Conservation (phyloP, 2,888 invertebrate genomes). For the Xylota segnis region DNA sequence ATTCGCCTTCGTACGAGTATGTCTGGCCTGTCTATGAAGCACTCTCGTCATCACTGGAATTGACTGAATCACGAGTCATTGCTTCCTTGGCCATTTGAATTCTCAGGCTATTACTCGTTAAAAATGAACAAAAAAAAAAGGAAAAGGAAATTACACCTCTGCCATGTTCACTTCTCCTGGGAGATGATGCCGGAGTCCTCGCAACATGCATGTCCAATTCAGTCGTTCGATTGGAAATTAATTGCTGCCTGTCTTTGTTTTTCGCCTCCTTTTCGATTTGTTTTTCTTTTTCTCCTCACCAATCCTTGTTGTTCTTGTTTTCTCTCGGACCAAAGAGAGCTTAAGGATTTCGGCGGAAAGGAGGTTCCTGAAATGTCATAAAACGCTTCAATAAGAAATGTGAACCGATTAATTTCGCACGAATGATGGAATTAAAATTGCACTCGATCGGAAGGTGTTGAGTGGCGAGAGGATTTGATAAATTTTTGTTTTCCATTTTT, state of each 20-base stretch:
- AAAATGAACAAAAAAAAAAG: constrained; percentile 15
- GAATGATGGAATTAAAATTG: constrained; percentile 73
- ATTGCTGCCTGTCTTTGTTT: constrained; percentile 67
- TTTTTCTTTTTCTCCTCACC: constrained; percentile 11
- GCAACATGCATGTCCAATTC: constrained; percentile 52
- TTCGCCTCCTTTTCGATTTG: constrained; percentile 44
- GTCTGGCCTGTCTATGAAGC: constrained; percentile 2
- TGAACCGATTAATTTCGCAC: constrained; percentile 69
- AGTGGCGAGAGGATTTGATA: constrained; percentile 35
- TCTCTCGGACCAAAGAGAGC: too few relatives aligned
- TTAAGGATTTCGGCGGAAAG: constrained; percentile 13
- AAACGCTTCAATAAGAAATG: constrained; percentile 64
- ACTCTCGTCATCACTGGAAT: constrained; percentile 31
- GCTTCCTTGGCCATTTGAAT: constrained; percentile 50
- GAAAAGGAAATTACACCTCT: constrained; percentile 13
- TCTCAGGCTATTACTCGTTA: constrained; percentile 50
- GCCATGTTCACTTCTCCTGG: neutral
- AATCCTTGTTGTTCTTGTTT: neutral
- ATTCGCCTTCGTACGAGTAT: constrained; percentile 25
- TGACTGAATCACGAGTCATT: constrained; percentile 58
- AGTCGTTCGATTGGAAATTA: constrained; percentile 71
- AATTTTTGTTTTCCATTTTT: constrained; percentile 5
- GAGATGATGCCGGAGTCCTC: constrained; percentile 3
- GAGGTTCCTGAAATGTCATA: constrained; percentile 65
- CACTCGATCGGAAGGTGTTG: constrained; percentile 69